Evolutionary conservation across 2,888 invertebrate species (phyloP), one percentile per base, ranked within the genome.

Genomic region (Cyclophora albipunctata): DNA sequence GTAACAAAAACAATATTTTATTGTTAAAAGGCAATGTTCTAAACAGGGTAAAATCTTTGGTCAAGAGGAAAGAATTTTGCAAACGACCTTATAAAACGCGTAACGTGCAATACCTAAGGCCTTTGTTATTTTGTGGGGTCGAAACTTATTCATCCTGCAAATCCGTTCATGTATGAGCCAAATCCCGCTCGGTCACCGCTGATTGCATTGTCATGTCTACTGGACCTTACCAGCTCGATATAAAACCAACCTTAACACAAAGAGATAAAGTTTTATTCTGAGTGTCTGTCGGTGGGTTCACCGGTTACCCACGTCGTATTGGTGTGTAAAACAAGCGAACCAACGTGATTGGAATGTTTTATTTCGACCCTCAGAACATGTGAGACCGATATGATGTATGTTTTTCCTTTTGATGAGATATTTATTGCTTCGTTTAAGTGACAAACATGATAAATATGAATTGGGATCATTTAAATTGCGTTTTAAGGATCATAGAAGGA

Each of bases 181-280:
- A 88, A 87, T 86, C 88, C 87, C 78, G 81, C 78, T 73, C 84
- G 88, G 88, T 88, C 88, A 87, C 83, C 87, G 86, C 81, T 87
- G 87, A 88, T 87, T 87, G 88, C 88, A 84, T 85, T 87, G 88
- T 87, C 88, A 86, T 87, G 84, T 86, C 82, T 80, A 77, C 75
- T 73, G 75, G 76, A 70, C 75, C 56, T 47, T 48, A 42, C 40
- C 45, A 20, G 45, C 40, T 33, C 48, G 49, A 49, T 34, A 54
- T 45, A 79, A 62, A 66, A 59, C 52, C 45, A 54, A 59, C 67
- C 65, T 69, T 75, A 37, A 2, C 0, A 0, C 3, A 1, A 34
- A 49, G 2, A 34, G 7, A 34, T 65, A 64, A 58, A 46, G 48
- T 55, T 54, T 40, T 57, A 37, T 50, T 50, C 50, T 7, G 40